Conservation (phyloP, 2,888 invertebrate species). For the Dichetophora obliterata region DNA sequence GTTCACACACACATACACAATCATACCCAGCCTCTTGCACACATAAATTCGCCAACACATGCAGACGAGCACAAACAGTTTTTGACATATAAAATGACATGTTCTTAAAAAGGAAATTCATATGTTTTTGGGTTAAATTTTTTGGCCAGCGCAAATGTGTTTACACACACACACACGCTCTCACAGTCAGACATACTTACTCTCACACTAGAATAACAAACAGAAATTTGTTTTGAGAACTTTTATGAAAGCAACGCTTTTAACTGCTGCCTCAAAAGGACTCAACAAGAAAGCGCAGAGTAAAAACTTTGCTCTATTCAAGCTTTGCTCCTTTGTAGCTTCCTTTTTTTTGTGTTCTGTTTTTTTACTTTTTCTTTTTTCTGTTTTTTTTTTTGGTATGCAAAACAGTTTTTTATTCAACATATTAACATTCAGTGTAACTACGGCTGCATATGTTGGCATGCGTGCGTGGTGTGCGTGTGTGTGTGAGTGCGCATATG, state of each 20-base stretch:
- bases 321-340: neutral
- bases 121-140: no score
- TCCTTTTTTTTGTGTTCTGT: neutral
- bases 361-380: neutral
- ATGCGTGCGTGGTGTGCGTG: neutral
- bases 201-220: neutral
- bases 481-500: neutral
- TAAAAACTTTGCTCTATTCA: neutral
- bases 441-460: neutral
- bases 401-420: constrained; percentile 22
- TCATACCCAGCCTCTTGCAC: neutral
- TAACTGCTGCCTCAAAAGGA: neutral
- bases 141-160: no score
- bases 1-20: neutral
- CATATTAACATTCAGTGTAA: neutral
- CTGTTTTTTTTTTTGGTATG: neutral
- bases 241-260: constrained; percentile 26
- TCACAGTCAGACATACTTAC: neutral
- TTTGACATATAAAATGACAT: constrained; percentile 38
- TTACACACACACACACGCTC: constrained; percentile 18
- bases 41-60: neutral
- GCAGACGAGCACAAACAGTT: constrained; percentile 14
- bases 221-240: constrained; percentile 15
- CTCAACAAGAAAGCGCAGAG: neutral
- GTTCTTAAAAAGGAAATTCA: constrained; percentile 28